These are phyloP conservation scores for Clarias batrachus DNA, from an alignment of 2,113 vertebrate species.

Conservation along the genomic window DNA sequence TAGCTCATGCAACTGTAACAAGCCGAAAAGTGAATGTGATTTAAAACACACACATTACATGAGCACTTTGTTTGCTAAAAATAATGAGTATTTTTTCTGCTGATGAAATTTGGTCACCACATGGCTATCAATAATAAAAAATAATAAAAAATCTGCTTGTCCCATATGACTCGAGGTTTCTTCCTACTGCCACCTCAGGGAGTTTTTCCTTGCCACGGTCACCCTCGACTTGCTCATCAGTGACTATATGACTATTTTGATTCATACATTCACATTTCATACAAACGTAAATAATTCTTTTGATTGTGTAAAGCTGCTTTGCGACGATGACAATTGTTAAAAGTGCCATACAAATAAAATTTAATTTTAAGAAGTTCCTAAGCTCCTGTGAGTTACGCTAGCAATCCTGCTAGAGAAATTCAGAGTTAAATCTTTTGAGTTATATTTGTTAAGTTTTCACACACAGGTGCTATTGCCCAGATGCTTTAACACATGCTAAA, in stretches of 20 bases:
- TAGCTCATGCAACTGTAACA: not conserved
- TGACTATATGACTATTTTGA: no score
- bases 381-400: not conserved
- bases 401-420: not conserved
- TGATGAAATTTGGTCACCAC: not conserved
- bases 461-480: not conserved
- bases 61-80: not conserved
- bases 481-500: not conserved
- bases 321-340: no score
- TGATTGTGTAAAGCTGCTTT: no score
- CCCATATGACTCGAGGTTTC: not conserved
- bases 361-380: no score
- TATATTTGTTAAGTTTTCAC: not conserved
- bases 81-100: not conserved
- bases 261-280: no score
- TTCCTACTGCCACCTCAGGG: no score
- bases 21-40: not conserved
- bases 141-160: not conserved
- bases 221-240: no score
- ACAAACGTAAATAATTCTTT: no score
- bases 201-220: no score
- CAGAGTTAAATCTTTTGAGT: not conserved
- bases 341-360: no score
- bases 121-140: not conserved
- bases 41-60: not conserved